Base-by-base conservation (phyloP, 2,888 invertebrate species). In the Thereva nobilitata region DNA sequence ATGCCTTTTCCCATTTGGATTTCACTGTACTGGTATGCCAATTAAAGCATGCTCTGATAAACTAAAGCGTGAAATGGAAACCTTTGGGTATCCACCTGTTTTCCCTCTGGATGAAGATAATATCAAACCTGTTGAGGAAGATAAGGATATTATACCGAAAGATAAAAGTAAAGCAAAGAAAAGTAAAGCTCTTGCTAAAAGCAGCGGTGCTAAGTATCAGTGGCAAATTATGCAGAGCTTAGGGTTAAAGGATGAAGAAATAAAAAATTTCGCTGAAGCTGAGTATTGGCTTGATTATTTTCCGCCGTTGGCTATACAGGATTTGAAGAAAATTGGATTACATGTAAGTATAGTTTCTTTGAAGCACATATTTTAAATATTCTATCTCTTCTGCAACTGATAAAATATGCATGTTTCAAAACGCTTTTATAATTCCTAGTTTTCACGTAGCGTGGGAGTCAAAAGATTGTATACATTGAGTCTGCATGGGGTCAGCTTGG, bases 11-110 rank as follows among this genome's bases (percentile, higher is more conserved):
- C 99, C 99, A 9, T 98, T 99, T 83, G 98, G 95, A 3, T 92
- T 99, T 74, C 99, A 99, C 80, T 97, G 97, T 77, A 99, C 99
- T 34, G 99, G 99, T 53, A 99, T 98, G 98, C 98, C 98, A 0
- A 99, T 99, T 69, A 98, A 97, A 82, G 97, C 98, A 0, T 97
- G 97, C 83, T 94, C 99, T 9, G 99, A 99, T 80, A 99, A 99
- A 79, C 81, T 99, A 50, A 94, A 93, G 76, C 84, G 95, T 68
- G 99, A 99, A 83, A 90, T 99, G 82, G 90, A 92, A 77, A 81
- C 88, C 6, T 99, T 86, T 83, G 99, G 99, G 0, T 93, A 84
- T 80, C 98, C 98, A 23, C 99, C 99, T 2, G 78, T 86, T 34
- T 98, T 98, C 80, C 96, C 97, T 1, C 84, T 84, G 41, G 82